These are phyloP conservation scores for Mythimna impura DNA, from an alignment of 2,888 invertebrate genomes.

Conservation along the genomic window DNA sequence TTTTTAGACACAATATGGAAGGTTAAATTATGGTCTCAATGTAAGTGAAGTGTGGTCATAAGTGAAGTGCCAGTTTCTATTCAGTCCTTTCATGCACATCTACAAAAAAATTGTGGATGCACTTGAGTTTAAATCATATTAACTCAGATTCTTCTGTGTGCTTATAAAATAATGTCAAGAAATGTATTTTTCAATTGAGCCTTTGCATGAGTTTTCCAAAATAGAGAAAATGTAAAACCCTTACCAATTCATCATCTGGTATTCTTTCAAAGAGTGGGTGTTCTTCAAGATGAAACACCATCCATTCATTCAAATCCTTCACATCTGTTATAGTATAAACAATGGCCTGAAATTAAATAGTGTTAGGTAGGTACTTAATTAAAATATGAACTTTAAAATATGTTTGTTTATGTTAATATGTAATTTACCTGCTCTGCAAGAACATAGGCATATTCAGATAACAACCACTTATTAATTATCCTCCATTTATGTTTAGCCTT, in stretches of 20 bases:
- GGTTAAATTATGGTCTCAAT: too few species aligned
- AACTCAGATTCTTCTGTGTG: background rate
- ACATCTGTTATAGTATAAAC: slow-evolving; percentile 99
- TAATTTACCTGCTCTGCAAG: slow-evolving; percentile 93
- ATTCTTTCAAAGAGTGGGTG: slow-evolving; percentile 97
- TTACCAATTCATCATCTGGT: slow-evolving; percentile 94
- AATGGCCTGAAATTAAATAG: slow-evolving; percentile 91
- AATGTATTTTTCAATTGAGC: background rate
- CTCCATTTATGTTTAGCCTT: slow-evolving; percentile 99
- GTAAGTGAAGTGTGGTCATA: too few species aligned
- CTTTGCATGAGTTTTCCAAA: background rate
- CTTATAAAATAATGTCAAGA: background rate
- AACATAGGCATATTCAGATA: slow-evolving; percentile 99
- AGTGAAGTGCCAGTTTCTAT: background rate
- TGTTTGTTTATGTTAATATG: slow-evolving; percentile 42
- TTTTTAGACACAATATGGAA: too few species aligned
- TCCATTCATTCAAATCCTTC: slow-evolving; percentile 99
- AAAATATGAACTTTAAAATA: background rate
- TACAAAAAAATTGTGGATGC: background rate
- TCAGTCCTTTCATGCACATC: background rate
- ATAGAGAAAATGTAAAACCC: slow-evolving; percentile 21
- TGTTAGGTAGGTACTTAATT: background rate
- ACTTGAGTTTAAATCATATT: background rate
- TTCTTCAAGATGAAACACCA: slow-evolving; percentile 96
- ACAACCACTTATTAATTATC: slow-evolving; percentile 97